Evolutionary conservation across 2,888 invertebrate genomes (phyloP).

Genomic region (Dolichomitus sp.): DNA sequence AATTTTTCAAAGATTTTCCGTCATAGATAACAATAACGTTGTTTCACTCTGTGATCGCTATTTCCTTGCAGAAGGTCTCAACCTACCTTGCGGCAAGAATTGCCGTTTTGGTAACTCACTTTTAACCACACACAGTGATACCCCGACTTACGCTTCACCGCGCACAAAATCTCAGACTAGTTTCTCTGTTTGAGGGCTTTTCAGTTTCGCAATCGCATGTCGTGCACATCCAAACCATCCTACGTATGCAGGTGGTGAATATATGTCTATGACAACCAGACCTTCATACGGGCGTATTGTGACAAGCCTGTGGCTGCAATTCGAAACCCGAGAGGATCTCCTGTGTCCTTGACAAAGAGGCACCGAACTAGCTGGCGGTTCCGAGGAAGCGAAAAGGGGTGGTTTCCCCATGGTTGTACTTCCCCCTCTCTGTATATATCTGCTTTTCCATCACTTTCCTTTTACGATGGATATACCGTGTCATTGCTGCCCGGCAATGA

Average conservation of each 20-base stretch:
- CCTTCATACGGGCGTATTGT: conserved; percentile 53
- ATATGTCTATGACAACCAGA: neutral
- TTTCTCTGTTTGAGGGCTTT: conserved; percentile 14
- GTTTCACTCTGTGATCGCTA: neutral
- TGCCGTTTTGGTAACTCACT: neutral
- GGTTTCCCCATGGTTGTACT: conserved; percentile 54
- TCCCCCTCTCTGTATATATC: conserved; percentile 21
- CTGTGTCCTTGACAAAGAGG: conserved; percentile 46
- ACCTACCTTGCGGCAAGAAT: neutral
- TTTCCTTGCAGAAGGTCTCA: neutral
- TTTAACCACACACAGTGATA: neutral
- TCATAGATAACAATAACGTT: neutral
- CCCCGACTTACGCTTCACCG: neutral
- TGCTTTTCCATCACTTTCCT: neutral
- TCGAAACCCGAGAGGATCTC: conserved; percentile 60
- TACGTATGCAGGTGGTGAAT: no score
- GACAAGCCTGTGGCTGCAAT: conserved; percentile 45
- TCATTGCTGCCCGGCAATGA: conserved; percentile 8
- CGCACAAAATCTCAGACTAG: conserved; percentile 15
- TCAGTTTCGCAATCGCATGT: conserved; percentile 6
- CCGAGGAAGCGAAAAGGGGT: conserved; percentile 45
- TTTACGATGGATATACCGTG: conserved; percentile 35
- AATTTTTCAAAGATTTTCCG: neutral
- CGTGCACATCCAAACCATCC: neutral
- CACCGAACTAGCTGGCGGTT: conserved; percentile 18